These are phyloP conservation scores for Limnephilus marmoratus DNA, from an alignment of 2,888 invertebrate species.

Conservation along the genomic window DNA sequence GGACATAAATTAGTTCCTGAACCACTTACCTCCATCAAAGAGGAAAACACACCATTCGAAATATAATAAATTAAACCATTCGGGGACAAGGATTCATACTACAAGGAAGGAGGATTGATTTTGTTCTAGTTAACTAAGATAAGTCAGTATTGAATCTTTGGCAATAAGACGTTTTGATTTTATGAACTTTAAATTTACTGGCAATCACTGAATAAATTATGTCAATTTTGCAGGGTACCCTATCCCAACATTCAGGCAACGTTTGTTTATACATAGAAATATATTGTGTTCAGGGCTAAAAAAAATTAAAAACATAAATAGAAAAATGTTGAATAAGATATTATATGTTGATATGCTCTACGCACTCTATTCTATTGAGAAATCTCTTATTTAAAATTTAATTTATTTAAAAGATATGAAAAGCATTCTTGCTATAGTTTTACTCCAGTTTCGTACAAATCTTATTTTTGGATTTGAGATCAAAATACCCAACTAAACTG, in stretches of 20 bases:
- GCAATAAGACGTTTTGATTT: not conserved
- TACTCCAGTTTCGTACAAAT: no score
- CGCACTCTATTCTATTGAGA: not conserved
- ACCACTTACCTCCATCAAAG: conserved; percentile 49
- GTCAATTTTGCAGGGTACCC: conserved; percentile 90
- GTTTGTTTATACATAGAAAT: conserved; percentile 66
- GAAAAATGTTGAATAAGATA: not conserved
- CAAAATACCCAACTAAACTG: no score
- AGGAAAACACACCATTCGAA: not conserved
- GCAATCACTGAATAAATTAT: conserved; percentile 66
- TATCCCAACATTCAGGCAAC: conserved; percentile 99
- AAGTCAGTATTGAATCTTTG: not conserved
- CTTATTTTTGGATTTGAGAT: no score
- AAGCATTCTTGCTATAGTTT: no score
- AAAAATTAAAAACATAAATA: conserved; percentile 40
- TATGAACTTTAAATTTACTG: not conserved
- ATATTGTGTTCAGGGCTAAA: conserved; percentile 42
- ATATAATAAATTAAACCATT: conserved; percentile 26
- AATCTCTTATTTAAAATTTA: not conserved
- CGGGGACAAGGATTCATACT: not conserved
- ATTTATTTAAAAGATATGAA: not conserved
- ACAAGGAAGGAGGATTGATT: conserved; percentile 21
- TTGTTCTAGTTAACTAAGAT: not conserved
- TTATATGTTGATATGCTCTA: not conserved
- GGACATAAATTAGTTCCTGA: conserved; percentile 12